Conservation (phyloP, 2,797 vertebrate genomes). For the Anisognathus igniventris region DNA sequence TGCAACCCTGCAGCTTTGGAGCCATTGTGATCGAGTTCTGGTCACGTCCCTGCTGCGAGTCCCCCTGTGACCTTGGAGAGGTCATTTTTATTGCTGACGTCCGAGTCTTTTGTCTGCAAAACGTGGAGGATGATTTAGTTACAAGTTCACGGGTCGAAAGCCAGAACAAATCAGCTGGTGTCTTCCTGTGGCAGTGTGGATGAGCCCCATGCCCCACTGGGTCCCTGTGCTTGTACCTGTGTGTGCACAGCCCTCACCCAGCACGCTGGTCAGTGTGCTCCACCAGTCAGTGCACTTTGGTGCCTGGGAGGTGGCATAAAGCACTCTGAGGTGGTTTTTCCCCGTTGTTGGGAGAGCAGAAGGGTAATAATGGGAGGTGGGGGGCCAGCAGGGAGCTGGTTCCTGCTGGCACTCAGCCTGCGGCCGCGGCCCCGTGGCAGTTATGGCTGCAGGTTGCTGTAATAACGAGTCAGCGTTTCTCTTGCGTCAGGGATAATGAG, state of each 20-base stretch:
- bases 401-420: not conserved
- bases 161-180: not conserved
- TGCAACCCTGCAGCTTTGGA: not conserved
- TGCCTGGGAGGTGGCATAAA: not conserved
- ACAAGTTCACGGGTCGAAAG: not conserved
- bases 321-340: accelerated
- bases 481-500: conserved; percentile 1
- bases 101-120: not conserved
- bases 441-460: not conserved
- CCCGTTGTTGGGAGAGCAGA: not conserved
- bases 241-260: accelerated
- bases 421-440: not conserved
- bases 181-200: not conserved
- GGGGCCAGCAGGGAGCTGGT: not conserved
- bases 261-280: not conserved
- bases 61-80: not conserved
- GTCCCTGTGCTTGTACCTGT: accelerated
- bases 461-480: conserved; percentile 27
- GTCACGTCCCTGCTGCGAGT: not conserved
- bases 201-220: accelerated
- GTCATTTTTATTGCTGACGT: not conserved
- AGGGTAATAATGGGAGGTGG: not conserved
- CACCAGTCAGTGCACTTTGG: accelerated
- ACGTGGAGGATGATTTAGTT: not conserved
- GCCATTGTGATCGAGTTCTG: not conserved